These are phyloP conservation scores for Itoplectis maculator DNA, from an alignment of 2,888 invertebrate species.

Conservation along the genomic window DNA sequence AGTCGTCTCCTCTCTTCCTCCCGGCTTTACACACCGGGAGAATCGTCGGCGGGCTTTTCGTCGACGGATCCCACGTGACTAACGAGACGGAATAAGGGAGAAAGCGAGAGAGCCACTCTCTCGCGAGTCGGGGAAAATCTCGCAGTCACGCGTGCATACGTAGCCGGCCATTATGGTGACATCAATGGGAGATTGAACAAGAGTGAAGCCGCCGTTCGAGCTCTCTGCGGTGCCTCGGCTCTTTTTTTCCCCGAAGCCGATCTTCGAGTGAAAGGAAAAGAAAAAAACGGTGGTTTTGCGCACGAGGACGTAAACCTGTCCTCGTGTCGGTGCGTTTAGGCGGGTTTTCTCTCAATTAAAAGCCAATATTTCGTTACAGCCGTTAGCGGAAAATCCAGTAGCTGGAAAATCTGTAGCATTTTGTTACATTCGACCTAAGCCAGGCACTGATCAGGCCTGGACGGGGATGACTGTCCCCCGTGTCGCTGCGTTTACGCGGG, in stretches of 20 bases:
- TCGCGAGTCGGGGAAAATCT: conserved; percentile 67
- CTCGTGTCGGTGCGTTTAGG: too few species aligned
- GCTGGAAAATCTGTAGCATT: too few species aligned
- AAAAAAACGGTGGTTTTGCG: background rate
- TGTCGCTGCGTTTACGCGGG: too few species aligned
- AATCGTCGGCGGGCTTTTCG: conserved; percentile 61
- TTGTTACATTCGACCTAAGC: too few species aligned
- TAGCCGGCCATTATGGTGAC: conserved; percentile 58
- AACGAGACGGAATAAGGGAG: conserved; percentile 74
- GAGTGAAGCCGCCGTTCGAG: conserved; percentile 12
- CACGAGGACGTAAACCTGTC: too few species aligned
- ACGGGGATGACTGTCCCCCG: too few species aligned
- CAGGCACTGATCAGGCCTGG: too few species aligned
- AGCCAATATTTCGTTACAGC: too few species aligned
- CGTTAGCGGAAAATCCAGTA: too few species aligned
- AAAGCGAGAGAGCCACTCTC: too few species aligned
- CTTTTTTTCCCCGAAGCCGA: conserved; percentile 42
- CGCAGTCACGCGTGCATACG: conserved; percentile 65
- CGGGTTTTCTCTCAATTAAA: too few species aligned
- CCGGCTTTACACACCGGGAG: conserved; percentile 66
- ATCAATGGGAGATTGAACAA: conserved; percentile 61
- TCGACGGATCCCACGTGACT: conserved; percentile 66
- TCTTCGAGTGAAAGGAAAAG: conserved; percentile 49
- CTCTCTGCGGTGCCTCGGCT: background rate
- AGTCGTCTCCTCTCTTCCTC: too few species aligned